A percentile compares a stretch with the other conserved stretches of the same genome.
phyloP scores from a whole-genome alignment of 2,113 vertebrate species.

The Crotalus helleri region DNA sequence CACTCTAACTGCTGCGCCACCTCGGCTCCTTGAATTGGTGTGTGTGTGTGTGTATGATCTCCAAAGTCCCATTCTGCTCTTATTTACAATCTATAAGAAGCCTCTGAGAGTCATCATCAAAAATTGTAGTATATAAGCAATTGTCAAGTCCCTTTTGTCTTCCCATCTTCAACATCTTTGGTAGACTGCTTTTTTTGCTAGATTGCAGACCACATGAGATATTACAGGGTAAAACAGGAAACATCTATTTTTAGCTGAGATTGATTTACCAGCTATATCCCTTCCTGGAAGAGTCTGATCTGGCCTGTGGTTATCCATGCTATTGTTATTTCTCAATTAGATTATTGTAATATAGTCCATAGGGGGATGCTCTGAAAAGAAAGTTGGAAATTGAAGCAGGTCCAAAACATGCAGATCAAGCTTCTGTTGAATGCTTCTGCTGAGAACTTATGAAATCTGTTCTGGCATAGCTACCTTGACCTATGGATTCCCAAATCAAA shows the following conservation, averaged over 20 bases:
- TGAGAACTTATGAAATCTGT: background rate
- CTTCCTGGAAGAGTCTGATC: background rate
- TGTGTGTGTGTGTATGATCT: no score
- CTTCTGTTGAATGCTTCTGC: background rate
- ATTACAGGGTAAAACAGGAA: background rate
- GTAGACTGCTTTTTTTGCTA: background rate
- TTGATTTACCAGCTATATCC: background rate
- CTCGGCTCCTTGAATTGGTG: background rate
- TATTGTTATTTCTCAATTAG: background rate
- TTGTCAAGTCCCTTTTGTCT: background rate
- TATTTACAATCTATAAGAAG: background rate
- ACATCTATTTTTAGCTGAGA: background rate
- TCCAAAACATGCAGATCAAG: background rate
- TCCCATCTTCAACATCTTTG: background rate
- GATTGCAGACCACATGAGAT: background rate
- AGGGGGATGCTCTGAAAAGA: background rate
- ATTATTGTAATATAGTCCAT: background rate
- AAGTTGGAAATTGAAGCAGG: background rate
- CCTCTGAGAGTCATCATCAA: background rate
- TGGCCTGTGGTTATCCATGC: background rate
- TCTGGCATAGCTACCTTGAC: background rate
- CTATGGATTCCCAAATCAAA: background rate
- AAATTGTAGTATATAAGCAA: background rate
- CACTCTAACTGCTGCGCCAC: no score
- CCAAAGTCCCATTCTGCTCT: background rate